Percentiles rank a stretch among this genome's conserved stretches.
These are phyloP conservation scores for Scarus forsteni DNA, from an alignment of 2,797 vertebrate species.

Conservation along the genomic window DNA sequence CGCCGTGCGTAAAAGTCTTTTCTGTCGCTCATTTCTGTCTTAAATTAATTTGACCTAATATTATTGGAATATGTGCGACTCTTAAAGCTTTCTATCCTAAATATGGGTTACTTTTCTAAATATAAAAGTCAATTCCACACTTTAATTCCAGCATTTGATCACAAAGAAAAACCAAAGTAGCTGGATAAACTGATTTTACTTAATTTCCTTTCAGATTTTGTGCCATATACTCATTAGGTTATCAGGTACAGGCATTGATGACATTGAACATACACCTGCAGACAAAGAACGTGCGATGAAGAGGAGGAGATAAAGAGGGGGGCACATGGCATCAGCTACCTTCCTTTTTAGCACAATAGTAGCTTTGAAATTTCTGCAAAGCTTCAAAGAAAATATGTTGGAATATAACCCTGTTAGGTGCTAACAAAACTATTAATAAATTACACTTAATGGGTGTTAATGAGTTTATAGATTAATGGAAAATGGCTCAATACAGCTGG, in stretches of 20 bases:
- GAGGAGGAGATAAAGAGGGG: background rate
- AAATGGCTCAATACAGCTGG: background rate
- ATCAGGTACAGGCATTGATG: conserved; percentile 38
- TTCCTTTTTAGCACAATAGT: conserved; percentile 16
- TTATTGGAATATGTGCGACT: no score
- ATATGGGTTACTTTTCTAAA: no score
- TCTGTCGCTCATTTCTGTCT: background rate
- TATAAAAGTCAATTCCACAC: no score
- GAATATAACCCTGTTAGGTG: background rate
- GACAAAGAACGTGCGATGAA: conserved; percentile 67
- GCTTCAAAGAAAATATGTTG: background rate
- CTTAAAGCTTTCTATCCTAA: no score
- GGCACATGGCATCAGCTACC: conserved; percentile 12
- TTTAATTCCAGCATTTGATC: no score
- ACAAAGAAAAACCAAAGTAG: background rate
- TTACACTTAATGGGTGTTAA: background rate
- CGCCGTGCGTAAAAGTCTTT: background rate
- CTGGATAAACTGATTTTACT: background rate
- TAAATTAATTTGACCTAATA: background rate
- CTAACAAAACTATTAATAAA: background rate
- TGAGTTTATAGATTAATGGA: no score
- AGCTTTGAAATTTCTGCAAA: conserved; percentile 29
- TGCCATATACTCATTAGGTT: conserved; percentile 11
- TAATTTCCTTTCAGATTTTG: background rate
- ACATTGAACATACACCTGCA: conserved; percentile 52